Conservation (phyloP, 2,888 invertebrate genomes). For the Eupeodes luniger region DNA sequence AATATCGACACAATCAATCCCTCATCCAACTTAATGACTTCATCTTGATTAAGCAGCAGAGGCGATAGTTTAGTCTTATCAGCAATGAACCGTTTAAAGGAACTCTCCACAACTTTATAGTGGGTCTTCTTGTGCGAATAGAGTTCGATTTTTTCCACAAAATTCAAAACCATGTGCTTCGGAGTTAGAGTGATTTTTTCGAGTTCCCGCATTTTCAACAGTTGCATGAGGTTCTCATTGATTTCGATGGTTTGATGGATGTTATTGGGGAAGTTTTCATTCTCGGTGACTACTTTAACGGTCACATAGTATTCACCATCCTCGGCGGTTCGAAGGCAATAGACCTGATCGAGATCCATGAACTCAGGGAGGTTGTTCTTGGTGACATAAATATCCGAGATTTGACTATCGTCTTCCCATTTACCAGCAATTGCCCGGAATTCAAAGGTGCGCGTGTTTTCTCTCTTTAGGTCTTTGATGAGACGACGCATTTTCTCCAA, state of each 20-base stretch:
- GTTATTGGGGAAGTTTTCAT: constrained; percentile 79
- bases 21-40: constrained; percentile 82
- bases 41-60: constrained; percentile 83
- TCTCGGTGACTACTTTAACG: constrained; percentile 79
- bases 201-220: constrained; percentile 81
- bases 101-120: constrained; percentile 83
- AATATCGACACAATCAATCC: constrained; percentile 81
- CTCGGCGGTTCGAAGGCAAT: constrained; percentile 80
- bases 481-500: constrained; percentile 82
- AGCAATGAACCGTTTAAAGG: constrained; percentile 83
- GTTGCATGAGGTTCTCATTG: constrained; percentile 83
- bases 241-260: constrained; percentile 83
- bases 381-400: constrained; percentile 83
- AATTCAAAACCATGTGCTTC: constrained; percentile 82
- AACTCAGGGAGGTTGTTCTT: constrained; percentile 82
- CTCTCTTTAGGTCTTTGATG: constrained; percentile 81
- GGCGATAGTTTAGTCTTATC: constrained; percentile 81
- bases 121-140: constrained; percentile 82
- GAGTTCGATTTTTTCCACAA: constrained; percentile 83
- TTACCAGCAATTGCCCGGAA: constrained; percentile 82
- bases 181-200: constrained; percentile 82
- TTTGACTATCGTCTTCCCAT: constrained; percentile 81
- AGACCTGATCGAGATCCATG: constrained; percentile 82
- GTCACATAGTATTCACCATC: constrained; percentile 81
- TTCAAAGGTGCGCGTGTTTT: constrained; percentile 81